A percentile compares a stretch with the other conserved stretches of the same genome.
These are phyloP conservation scores for Protophormia terraenovae DNA, from an alignment of 2,888 invertebrate genomes.

Conservation along the genomic window DNA sequence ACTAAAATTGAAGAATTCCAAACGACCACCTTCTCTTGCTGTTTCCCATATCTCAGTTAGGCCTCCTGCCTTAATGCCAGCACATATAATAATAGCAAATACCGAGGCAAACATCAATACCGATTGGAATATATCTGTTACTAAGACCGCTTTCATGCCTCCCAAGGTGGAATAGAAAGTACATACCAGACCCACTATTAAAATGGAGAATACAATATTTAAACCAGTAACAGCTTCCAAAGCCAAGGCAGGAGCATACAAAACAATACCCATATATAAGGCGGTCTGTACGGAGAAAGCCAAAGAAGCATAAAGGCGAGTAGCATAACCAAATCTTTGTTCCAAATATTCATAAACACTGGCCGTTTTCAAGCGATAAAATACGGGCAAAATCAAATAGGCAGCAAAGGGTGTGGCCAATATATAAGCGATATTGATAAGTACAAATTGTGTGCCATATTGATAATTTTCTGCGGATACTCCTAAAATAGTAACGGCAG, in stretches of 20 bases:
- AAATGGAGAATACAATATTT: slow-evolving; percentile 87
- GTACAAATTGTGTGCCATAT: slow-evolving; percentile 90
- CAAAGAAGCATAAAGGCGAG: slow-evolving; percentile 90
- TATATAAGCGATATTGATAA: slow-evolving; percentile 89
- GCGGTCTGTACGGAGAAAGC: slow-evolving; percentile 95
- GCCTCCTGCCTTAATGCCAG: slow-evolving; percentile 87
- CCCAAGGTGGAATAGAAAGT: slow-evolving; percentile 94
- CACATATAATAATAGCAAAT: slow-evolving; percentile 89
- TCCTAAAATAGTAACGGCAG: slow-evolving; percentile 93
- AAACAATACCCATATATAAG: slow-evolving; percentile 93
- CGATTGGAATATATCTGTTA: slow-evolving; percentile 93
- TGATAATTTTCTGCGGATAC: slow-evolving; percentile 93
- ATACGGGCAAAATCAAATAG: slow-evolving; percentile 91
- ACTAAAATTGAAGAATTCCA: slow-evolving; percentile 87
- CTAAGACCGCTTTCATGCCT: slow-evolving; percentile 94
- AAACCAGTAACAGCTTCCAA: slow-evolving; percentile 93
- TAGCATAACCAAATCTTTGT: slow-evolving; percentile 89
- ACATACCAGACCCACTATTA: slow-evolving; percentile 86
- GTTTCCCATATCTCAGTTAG: slow-evolving; percentile 87
- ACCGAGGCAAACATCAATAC: slow-evolving; percentile 92
- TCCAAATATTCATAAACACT: slow-evolving; percentile 97
- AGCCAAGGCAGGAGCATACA: slow-evolving; percentile 96
- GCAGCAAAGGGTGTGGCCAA: slow-evolving; percentile 90
- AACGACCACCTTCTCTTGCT: slow-evolving; percentile 86
- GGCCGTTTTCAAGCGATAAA: slow-evolving; percentile 90